Conservation (phyloP, 2,113 vertebrate species). For the Myotis lucifugus region DNA sequence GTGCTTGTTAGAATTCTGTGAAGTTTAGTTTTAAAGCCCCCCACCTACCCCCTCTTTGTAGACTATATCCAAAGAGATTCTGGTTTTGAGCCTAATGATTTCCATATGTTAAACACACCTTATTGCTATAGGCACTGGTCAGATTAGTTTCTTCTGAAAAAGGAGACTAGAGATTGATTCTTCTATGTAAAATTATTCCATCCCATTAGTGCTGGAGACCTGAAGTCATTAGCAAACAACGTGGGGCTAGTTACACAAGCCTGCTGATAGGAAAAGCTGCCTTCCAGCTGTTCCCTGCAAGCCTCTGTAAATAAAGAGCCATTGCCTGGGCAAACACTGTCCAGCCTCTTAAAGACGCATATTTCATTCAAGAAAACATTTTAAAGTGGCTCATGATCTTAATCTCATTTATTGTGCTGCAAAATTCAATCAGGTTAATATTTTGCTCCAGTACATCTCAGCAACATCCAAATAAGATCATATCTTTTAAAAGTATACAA, state of each 20-base stretch:
- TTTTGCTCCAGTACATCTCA: neutral
- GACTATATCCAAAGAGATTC: constrained; percentile 54
- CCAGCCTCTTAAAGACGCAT: constrained; percentile 33
- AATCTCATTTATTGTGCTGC: neutral
- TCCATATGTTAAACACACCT: constrained; percentile 63
- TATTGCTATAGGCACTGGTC: constrained; percentile 12
- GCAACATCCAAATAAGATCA: neutral
- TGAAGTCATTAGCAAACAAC: constrained; percentile 57
- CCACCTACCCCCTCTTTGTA: neutral
- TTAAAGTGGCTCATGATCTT: neutral
- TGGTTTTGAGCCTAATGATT: constrained; percentile 63
- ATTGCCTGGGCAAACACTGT: neutral
- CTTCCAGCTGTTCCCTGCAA: constrained; percentile 13
- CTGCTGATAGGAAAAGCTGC: constrained; percentile 51
- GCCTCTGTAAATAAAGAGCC: constrained; percentile 52
- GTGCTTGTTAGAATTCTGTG: constrained; percentile 30
- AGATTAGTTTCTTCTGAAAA: constrained; percentile 52
- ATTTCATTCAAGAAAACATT: constrained; percentile 47
- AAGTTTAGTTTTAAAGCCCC: neutral
- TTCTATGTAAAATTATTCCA: constrained; percentile 56
- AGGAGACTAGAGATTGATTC: constrained; percentile 18
- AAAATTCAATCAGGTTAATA: neutral
- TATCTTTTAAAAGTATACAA: neutral
- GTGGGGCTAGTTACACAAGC: constrained; percentile 33
- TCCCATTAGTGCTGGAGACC: constrained; percentile 37